Conservation (phyloP, 2,888 invertebrate genomes). For the Microchrysa polita region DNA sequence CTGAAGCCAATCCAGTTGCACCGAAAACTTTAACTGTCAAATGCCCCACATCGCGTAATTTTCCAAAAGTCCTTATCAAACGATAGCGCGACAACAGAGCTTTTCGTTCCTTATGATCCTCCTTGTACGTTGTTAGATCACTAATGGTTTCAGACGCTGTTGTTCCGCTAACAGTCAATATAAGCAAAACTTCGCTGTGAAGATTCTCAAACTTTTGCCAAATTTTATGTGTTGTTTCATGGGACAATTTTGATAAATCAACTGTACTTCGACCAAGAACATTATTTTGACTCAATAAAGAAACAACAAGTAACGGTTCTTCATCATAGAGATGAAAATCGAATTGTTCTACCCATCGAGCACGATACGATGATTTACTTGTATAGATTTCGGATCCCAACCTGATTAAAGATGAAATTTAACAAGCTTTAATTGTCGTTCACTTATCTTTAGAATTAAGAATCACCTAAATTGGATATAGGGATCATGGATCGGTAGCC, state of each 20-base stretch:
- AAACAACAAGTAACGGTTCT: constrained; percentile 90
- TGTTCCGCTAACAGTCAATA: constrained; percentile 95
- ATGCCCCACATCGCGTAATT: constrained; percentile 89
- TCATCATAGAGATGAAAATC: constrained; percentile 96
- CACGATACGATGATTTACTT: constrained; percentile 88
- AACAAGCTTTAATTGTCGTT: not conserved
- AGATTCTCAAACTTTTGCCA: constrained; percentile 92
- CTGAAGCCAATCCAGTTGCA: constrained; percentile 87
- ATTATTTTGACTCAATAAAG: constrained; percentile 74
- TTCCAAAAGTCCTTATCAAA: constrained; percentile 74
- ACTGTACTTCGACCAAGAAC: constrained; percentile 77
- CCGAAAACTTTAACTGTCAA: constrained; percentile 92
- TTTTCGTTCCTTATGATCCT: constrained; percentile 77
- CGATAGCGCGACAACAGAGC: constrained; percentile 67
- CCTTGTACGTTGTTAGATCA: constrained; percentile 86
- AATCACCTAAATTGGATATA: too few species aligned
- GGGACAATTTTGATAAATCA: constrained; percentile 82
- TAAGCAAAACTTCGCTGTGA: constrained; percentile 82
- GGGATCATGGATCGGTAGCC: too few species aligned
- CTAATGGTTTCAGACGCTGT: constrained; percentile 93
- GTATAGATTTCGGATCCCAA: constrained; percentile 98
- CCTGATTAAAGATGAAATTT: constrained; percentile 64
- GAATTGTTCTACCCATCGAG: constrained; percentile 96
- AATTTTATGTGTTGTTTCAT: constrained; percentile 90
- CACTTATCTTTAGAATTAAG: too few species aligned